Conservation (phyloP, 1,140 invertebrate species). For the Daktulosphaira vitifoliae region DNA sequence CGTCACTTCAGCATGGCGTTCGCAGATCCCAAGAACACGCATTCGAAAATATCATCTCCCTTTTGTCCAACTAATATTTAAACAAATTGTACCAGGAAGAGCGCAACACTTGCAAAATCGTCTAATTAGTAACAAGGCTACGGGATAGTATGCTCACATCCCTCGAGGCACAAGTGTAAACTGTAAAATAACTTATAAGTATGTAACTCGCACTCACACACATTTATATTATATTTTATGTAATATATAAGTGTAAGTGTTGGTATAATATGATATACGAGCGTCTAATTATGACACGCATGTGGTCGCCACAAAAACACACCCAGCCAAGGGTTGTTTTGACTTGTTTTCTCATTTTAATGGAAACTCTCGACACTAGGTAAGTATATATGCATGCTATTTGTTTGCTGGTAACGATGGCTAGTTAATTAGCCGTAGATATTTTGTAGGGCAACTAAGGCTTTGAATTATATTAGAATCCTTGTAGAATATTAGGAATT, state of each 20-base stretch:
- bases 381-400: too few species aligned
- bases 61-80: conserved; percentile 5
- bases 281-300: conserved; percentile 27
- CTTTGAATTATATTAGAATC: too few species aligned
- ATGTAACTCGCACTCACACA: too few species aligned
- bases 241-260: not conserved
- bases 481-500: too few species aligned
- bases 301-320: not conserved
- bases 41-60: too few species aligned
- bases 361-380: conserved; percentile 16
- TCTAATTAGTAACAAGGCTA: conserved; percentile 23
- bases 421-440: conserved; percentile 22
- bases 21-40: too few species aligned
- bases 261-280: conserved; percentile 10
- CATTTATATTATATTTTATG: too few species aligned
- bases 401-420: not conserved
- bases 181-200: too few species aligned
- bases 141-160: not conserved
- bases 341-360: conserved; percentile 23
- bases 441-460: too few species aligned
- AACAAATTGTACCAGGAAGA: conserved; percentile 19
- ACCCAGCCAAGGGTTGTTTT: not conserved
- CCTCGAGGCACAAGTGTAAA: too few species aligned
- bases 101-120: conserved; percentile 4
- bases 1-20: too few species aligned